phyloP scores from a whole-genome alignment of 92 coral and sea anemone species.

The Palythoa caribaeorum region DNA sequence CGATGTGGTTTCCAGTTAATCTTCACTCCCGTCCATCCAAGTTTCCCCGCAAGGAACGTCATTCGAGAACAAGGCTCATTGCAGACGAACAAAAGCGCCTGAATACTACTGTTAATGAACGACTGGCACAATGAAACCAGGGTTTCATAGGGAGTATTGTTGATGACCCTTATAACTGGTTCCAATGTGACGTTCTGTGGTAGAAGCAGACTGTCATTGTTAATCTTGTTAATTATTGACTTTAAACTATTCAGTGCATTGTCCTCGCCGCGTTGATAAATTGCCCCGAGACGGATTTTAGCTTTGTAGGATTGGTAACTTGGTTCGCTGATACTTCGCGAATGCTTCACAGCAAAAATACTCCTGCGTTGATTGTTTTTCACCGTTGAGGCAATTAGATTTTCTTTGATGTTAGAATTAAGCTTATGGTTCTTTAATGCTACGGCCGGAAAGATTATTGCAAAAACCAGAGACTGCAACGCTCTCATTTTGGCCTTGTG shows the following conservation, averaged over 20 bases:
- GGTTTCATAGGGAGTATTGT: constrained; percentile 21
- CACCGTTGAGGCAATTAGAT: not conserved
- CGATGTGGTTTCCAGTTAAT: constrained; percentile 16
- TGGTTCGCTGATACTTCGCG: not conserved
- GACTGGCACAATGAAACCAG: constrained; percentile 15
- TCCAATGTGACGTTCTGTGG: constrained; percentile 30
- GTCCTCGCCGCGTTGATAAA: constrained; percentile 28
- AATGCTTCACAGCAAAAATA: not conserved
- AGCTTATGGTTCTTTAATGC: not conserved
- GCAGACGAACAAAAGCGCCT: constrained; percentile 30
- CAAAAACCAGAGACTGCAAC: not conserved
- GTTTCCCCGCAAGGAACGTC: constrained; percentile 26
- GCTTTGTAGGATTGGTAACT: not conserved
- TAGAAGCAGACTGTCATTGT: constrained; percentile 1
- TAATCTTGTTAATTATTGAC: constrained; percentile 16
- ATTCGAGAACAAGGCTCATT: constrained; percentile 29
- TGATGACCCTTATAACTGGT: constrained; percentile 3
- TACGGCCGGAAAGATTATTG: not conserved
- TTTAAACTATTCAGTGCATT: constrained; percentile 3
- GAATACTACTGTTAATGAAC: constrained; percentile 20
- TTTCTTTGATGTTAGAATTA: not conserved
- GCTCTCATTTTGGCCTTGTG: not conserved
- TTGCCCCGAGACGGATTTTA: constrained; percentile 21
- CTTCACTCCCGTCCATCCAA: constrained; percentile 29
- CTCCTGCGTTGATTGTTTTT: not conserved